Percentiles rank a stretch among this genome's conserved stretches.
Conservation (phyloP, 1,140 invertebrate genomes). For the Pseudomyrmex gracilis region DNA sequence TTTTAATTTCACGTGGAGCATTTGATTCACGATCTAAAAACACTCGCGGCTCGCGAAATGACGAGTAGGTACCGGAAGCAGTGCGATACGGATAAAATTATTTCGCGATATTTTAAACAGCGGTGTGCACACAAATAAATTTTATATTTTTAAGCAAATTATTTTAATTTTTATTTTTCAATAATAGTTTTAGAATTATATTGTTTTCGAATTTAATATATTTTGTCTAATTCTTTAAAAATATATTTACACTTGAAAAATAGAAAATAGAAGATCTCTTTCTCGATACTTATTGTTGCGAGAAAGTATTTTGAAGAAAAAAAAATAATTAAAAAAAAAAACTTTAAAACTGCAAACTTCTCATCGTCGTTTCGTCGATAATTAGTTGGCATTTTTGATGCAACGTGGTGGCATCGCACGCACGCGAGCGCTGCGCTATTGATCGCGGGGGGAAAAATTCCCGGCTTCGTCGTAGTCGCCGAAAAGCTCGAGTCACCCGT, state of each 20-base stretch:
- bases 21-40: slow-evolving; percentile 45
- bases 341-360: neutral
- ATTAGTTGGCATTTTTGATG: neutral
- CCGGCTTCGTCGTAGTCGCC: slow-evolving; percentile 15
- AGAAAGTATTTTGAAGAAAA: neutral
- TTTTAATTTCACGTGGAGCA: slow-evolving; percentile 25
- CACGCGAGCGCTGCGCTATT: slow-evolving; percentile 26
- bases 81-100: neutral
- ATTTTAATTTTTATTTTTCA: neutral
- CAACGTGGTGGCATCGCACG: slow-evolving; percentile 19
- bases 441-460: slow-evolving; percentile 43
- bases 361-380: neutral
- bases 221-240: neutral
- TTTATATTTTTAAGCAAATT: too few species aligned
- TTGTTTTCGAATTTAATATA: neutral
- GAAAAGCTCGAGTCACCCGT: slow-evolving; percentile 58
- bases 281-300: neutral
- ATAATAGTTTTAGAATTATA: neutral
- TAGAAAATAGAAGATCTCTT: neutral
- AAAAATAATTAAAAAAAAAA: neutral
- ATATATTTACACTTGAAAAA: neutral
- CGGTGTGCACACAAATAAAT: slow-evolving; percentile 16
- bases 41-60: neutral
- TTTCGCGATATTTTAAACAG: neutral
- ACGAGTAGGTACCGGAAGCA: slow-evolving; percentile 41